Evolutionary conservation across 2,113 vertebrate genomes (phyloP), one percentile per base, ranked within the genome.

Genomic region (Mus pahari): DNA sequence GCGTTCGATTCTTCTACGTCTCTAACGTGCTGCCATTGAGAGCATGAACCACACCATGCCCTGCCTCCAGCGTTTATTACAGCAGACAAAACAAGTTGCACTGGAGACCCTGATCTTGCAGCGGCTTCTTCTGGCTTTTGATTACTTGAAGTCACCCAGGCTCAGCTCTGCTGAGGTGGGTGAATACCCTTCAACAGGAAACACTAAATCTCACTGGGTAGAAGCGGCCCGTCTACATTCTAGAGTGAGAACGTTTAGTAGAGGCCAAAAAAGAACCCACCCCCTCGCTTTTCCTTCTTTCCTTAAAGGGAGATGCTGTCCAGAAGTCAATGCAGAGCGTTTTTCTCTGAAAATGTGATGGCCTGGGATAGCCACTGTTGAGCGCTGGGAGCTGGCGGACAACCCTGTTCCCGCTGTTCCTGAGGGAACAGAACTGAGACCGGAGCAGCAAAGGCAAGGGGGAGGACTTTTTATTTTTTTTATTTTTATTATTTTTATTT

Each of bases 71-170:
- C 22, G 26, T 70, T 26, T 53, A 26, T 28, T 71, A 22, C 19
- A 0, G 3, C 0, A 2, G 86, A 71, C 74, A 22, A 33, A 28
- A 13, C 66, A 9, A 0, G 66, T 48, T 48, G 0, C 62, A 2
- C 28, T 5, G 0, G 0, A 1, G 31, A 62, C 60, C 5, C 22
- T 2, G 7, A 7, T 0, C 4, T 0, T 19, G 7, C 2, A 4
- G 11, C 33, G 26, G 19, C n/a, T 77, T 86, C 42, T 48, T 89
- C 26, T 7, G 0, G 31, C 20, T 39, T 45, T 60, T 68, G 62
- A 2, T 86, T 14, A 7, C 62, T 92, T 28, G 60, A 48, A 58
- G 70, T 50, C 7, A 36, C 16, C 55, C 39, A 70, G 89, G 60
- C 45, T 74, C 7, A 0, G n/a, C 26, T 62, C 87, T 31, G 48